Evolutionary conservation across 2,888 invertebrate genomes (phyloP), one percentile per base, ranked within the genome.

Genomic region (Branchinecta sandiegonensis): DNA sequence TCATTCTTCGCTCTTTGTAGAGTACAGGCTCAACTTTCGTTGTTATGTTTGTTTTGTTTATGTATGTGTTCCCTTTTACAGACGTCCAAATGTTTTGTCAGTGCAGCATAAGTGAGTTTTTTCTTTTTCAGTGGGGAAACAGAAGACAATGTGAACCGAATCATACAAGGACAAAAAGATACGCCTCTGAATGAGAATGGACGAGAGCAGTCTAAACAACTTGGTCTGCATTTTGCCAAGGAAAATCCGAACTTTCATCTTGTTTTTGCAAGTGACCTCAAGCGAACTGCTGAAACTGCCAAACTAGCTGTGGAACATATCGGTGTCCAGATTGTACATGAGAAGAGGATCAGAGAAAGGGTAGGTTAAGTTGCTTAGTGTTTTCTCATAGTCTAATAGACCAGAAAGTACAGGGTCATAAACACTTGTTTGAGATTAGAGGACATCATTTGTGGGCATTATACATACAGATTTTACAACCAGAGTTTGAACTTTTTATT

Each of bases 131-230:
- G 63, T 56, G 63, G 63, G n/a, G 63, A 56, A 23, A 56, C 63
- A 10, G 63, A 56, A n/a, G 63, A 56, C 63, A 56, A 56, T 56
- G 63, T 56, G 8, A 56, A 56, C 63, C n/a, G 63, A 56, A 56
- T 56, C 63, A 56, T 56, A 56, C 63, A 56, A 56, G 63, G 63
- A 56, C 63, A 56, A 56, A 56, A 56, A 56, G 63, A 56, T 23
- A 56, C 63, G n/a, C 63, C 63, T 23, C 23, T 56, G 63, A 56
- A 56, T 23, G 63, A 56, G 14, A 56, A 56, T 56, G 63, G 63
- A 1, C 63, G 63, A 2, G 63, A 56, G n/a, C 63, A 56, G 23
- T 8, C 63, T n/a, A n/a, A 23, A 17, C 63, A 56, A 23, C 23
- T 56, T 17, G 63, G 63, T 56, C 8, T n/a, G 23, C 23, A 17